Evolutionary conservation across 2,888 invertebrate genomes (phyloP).

Genomic region (Cerceris rybyensis): DNA sequence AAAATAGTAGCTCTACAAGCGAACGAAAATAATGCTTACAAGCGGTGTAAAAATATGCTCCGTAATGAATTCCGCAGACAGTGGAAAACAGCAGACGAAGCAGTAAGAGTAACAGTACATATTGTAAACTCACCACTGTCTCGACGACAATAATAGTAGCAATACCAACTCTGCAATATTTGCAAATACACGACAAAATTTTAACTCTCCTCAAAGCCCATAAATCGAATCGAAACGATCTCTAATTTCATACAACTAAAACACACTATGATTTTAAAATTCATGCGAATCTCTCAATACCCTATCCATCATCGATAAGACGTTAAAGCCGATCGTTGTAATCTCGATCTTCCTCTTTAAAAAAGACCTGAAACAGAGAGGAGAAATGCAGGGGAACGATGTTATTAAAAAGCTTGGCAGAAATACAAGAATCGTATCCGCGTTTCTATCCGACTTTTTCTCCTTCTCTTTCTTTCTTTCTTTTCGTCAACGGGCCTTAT

Average conservation of each 20-base stretch:
- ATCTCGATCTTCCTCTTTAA: slow-evolving; percentile 1
- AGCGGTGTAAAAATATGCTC: slow-evolving; percentile 14
- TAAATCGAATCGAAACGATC: not conserved
- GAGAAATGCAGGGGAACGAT: not conserved
- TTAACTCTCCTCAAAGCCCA: not conserved
- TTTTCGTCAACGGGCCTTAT: not conserved
- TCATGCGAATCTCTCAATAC: no score
- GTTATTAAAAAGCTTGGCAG: not conserved
- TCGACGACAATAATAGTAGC: not conserved
- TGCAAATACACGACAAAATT: no score
- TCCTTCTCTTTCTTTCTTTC: not conserved
- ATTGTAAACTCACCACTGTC: not conserved
- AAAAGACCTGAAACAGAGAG: not conserved
- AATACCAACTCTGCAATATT: no score
- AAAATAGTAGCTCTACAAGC: not conserved
- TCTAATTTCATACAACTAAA: not conserved
- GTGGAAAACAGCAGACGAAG: slow-evolving; percentile 8
- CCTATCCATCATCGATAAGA: not conserved
- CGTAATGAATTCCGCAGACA: slow-evolving; percentile 16
- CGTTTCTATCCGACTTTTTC: slow-evolving; percentile 14
- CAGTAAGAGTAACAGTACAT: slow-evolving; percentile 3
- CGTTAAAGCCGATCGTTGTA: slow-evolving; percentile 1
- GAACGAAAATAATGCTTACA: not conserved
- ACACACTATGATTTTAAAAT: not conserved
- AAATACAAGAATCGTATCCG: slow-evolving; percentile 9